These are phyloP conservation scores for Hybos culiciformis DNA, from an alignment of 2,888 invertebrate genomes.

Conservation along the genomic window DNA sequence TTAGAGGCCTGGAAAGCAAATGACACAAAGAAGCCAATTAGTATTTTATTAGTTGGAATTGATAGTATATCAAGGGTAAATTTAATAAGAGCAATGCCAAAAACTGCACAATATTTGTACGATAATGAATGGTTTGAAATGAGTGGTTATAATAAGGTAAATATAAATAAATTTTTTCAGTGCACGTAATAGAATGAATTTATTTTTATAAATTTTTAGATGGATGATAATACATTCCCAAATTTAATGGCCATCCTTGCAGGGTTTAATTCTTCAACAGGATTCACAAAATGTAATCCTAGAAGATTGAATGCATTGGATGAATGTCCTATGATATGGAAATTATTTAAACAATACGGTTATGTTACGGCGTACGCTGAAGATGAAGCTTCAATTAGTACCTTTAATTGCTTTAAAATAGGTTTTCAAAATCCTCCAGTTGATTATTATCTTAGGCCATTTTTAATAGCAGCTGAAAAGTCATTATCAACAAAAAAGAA, in stretches of 20 bases:
- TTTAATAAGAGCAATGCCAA: conserved; percentile 59
- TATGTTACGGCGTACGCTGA: conserved; percentile 72
- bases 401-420: conserved; percentile 52
- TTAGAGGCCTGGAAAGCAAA: conserved; percentile 22
- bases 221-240: conserved; percentile 81
- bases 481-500: conserved; percentile 38
- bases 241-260: conserved; percentile 73
- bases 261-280: conserved; percentile 43
- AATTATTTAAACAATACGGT: conserved; percentile 50
- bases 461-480: conserved; percentile 52
- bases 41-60: conserved; percentile 67
- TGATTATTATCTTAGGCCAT: conserved; percentile 68
- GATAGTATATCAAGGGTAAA: conserved; percentile 75
- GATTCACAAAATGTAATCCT: conserved; percentile 39
- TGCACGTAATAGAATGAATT: neutral
- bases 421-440: conserved; percentile 63
- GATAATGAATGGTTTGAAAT: conserved; percentile 56
- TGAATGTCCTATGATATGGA: conserved; percentile 64
- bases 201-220: conserved; percentile 33
- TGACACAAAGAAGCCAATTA: conserved; percentile 35
- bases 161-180: no score
- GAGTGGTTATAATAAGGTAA: conserved; percentile 57
- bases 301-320: conserved; percentile 47
- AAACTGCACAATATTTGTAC: conserved; percentile 51
- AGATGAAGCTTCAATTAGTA: conserved; percentile 57